Conservation (phyloP, 1,140 invertebrate species). For the Spodoptera litura region DNA sequence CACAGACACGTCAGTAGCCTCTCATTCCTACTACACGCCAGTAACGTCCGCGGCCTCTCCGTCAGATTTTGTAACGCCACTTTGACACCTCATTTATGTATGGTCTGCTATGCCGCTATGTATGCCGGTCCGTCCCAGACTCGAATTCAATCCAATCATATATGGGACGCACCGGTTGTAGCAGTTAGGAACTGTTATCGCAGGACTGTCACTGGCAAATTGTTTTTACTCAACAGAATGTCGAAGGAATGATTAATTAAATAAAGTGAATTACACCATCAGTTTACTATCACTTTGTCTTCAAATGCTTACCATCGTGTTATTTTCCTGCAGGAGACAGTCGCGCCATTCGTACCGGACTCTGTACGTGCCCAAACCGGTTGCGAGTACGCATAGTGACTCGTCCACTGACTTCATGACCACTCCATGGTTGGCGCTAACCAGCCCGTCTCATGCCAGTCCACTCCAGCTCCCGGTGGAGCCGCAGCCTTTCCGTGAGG, state of each 20-base stretch:
- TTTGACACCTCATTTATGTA: too few relatives aligned
- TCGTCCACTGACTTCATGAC: slow-evolving; percentile 61
- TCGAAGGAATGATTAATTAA: too few relatives aligned
- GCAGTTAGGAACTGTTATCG: too few relatives aligned
- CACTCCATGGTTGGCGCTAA: slow-evolving; percentile 63
- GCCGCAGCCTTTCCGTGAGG: slow-evolving; percentile 18
- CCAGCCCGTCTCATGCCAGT: slow-evolving; percentile 32
- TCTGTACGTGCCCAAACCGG: slow-evolving; percentile 58
- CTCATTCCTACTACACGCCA: background rate
- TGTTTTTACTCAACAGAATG: too few relatives aligned
- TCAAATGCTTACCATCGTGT: background rate
- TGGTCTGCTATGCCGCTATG: too few relatives aligned
- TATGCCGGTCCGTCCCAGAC: too few relatives aligned
- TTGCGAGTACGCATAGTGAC: slow-evolving; percentile 8
- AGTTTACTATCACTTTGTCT: too few relatives aligned
- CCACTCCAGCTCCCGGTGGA: slow-evolving; percentile 51
- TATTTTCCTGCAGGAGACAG: slow-evolving; percentile 60
- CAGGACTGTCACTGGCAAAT: too few relatives aligned
- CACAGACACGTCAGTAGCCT: slow-evolving; percentile 71
- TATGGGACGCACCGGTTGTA: too few relatives aligned
- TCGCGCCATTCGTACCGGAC: slow-evolving; percentile 59
- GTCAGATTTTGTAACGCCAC: too few relatives aligned
- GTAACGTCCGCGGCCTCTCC: background rate
- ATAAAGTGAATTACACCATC: too few relatives aligned
- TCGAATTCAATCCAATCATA: too few relatives aligned